Evolutionary conservation across 1,140 invertebrate genomes (phyloP).

Genomic region (Drosophila tropicalis): DNA sequence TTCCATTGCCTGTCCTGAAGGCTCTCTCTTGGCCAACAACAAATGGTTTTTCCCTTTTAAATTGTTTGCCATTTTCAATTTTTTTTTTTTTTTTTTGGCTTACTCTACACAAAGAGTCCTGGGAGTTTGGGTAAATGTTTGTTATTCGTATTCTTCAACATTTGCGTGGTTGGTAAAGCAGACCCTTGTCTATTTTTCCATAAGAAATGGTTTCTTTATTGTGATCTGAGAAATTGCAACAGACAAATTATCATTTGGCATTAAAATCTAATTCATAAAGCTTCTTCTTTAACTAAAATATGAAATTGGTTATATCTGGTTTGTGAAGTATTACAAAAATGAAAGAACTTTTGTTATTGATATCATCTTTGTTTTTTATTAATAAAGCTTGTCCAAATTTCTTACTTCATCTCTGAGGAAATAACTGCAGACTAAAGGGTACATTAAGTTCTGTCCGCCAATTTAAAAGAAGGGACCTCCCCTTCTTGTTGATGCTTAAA

Average conservation of each 20-base stretch:
- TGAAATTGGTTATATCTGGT: too few species aligned
- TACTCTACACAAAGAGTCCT: not conserved
- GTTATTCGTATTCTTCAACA: not conserved
- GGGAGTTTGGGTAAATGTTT: not conserved
- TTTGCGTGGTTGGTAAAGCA: not conserved
- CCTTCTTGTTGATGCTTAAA: conserved; percentile 53
- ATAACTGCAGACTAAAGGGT: not conserved
- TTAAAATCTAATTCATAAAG: too few species aligned
- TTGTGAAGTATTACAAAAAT: too few species aligned
- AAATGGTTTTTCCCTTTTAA: conserved; percentile 73
- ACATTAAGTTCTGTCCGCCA: not conserved
- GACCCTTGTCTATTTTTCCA: too few species aligned
- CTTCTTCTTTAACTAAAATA: too few species aligned
- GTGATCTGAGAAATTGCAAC: too few species aligned
- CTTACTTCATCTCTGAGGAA: not conserved
- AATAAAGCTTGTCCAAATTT: not conserved
- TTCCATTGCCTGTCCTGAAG: conserved; percentile 41
- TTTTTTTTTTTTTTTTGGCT: conserved; percentile 25
- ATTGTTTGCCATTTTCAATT: conserved; percentile 77
- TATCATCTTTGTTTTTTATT: too few species aligned
- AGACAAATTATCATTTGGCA: too few species aligned
- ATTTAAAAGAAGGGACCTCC: not conserved
- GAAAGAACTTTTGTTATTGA: too few species aligned
- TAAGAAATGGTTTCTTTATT: too few species aligned
- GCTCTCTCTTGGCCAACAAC: conserved; percentile 55